Base-by-base conservation (phyloP, 2,113 vertebrate genomes). In the Baryphthengus martii region DNA sequence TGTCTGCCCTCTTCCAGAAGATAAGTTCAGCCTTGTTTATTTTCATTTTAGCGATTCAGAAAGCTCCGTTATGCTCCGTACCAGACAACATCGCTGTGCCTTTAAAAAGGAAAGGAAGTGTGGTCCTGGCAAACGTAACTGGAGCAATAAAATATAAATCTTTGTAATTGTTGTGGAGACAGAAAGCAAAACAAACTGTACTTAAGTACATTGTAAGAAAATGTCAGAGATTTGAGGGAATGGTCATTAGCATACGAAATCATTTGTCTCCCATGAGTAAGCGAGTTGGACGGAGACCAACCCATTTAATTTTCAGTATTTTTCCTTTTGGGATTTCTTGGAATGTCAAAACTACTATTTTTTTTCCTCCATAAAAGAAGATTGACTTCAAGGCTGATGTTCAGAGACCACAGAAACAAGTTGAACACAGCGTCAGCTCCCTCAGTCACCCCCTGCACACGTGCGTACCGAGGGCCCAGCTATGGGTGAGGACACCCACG, bases 121-220 rank as follows among this genome's bases (percentile, higher is more conserved):
- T 92, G 96, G 96, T 95, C 92, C 97, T 97, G 98, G 98, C 97
- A 97, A 96, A 86, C 83, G 11, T 21, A 76, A 77, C 93, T 6
- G 9, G 63, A 96, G 96, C 95, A 97, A 96, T 97, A 96, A 97
- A 98, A 97, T 97, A 98, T 98, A 97, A 98, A 98, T 98, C 97
- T 97, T 85, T 68, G 96, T 98, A 97, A 98, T 98, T 98, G 98
- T 98, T 98, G 97, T 98, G 98, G 98, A 97, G 98, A 98, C 98
- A 98, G 97, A 97, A 98, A 98, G 96, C 96, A 97, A 98, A 98
- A 98, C 97, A 98, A 98, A 97, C 92, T 66, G 81, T 94, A 71
- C 97, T 98, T 97, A 97, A 98, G 97, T 93, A 96, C 97, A 97
- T 97, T 93, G 95, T 96, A 98, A 96, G 97, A 97, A 96, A 97